Base-by-base conservation (phyloP, 1,140 invertebrate species). In the Tribolium madens region DNA sequence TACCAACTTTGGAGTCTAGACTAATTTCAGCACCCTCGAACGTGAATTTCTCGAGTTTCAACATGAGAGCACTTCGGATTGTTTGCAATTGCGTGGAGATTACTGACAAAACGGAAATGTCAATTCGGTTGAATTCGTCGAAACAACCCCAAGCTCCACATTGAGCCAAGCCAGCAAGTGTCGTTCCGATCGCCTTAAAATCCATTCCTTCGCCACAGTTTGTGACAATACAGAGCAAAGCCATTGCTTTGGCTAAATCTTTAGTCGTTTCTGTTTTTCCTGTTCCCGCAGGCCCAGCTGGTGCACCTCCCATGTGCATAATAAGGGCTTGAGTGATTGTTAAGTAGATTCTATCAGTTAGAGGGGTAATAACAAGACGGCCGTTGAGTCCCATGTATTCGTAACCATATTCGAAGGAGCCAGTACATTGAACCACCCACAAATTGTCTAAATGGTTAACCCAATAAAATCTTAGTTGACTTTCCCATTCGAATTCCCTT, bases 191-290 rank as follows among this genome's bases (percentile, higher is more conserved):
- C 0, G 95, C 93, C 36, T 91, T 87, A 83, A 92, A 96, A 86
- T 97, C 95, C 94, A 97, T 96, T 10, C 94, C 94, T 87, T 97
- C 95, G 0, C 94, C 94, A 85, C 96, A 97, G 86, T 97, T 97
- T 0, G 94, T 97, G 1, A 97, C 95, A 18, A 97, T 89, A 83
- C 95, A 97, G 0, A 97, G 87, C 7, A 96, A 86, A 1, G 94
- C 96, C 76, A 97, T 85, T 2, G 95, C 94, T 87, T 96, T 96
- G 0, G 95, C 96, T 52, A 97, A 86, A 88, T 97, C 95, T 84
- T 97, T 97, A 0, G 91, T 92, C 0, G 95, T 97, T 87, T 97
- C 96, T 0, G 96, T 97, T 87, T 98, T 98, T 13, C 96, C 96
- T 4, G 95, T 96, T 50, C 92, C 93, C 60, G 92, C 91, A 0